Conservation (phyloP, 2,888 invertebrate genomes). For the Drosophila setosimentum region DNA sequence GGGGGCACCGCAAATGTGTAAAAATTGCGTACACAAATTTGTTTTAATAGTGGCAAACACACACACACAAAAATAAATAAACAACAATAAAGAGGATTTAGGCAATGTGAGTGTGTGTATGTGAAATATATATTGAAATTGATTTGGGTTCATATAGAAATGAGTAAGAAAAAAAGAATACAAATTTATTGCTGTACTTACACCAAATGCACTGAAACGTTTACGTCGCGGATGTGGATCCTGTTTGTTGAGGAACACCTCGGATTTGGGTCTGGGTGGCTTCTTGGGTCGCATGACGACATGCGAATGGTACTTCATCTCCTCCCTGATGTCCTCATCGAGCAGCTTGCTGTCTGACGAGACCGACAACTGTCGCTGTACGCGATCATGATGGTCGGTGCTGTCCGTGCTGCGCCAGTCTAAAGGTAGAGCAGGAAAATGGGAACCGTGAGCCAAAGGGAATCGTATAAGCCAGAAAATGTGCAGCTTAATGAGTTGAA, state of each 20-base stretch:
- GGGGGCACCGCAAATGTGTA: not conserved
- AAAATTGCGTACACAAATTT: not conserved
- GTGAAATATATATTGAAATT: conserved; percentile 10
- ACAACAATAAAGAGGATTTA: conserved; percentile 32
- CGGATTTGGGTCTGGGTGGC: conserved; percentile 97
- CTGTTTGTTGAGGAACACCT: conserved; percentile 94
- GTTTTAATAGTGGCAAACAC: not conserved
- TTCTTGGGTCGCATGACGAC: conserved; percentile 96
- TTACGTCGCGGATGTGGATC: conserved; percentile 92
- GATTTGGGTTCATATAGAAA: conserved; percentile 6
- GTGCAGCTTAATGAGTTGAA: conserved; percentile 68
- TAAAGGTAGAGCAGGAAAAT: conserved; percentile 83
- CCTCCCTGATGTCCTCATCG: conserved; percentile 95
- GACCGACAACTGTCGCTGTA: conserved; percentile 95
- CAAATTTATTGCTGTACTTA: conserved; percentile 85
- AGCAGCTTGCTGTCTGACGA: conserved; percentile 96
- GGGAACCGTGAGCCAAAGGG: conserved; percentile 8
- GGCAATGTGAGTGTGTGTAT: not conserved
- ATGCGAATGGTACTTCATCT: conserved; percentile 87
- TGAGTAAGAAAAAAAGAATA: conserved; percentile 7
- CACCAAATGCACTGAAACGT: conserved; percentile 98
- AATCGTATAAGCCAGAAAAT: conserved; percentile 23
- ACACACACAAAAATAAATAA: conserved; percentile 28
- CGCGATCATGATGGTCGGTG: conserved; percentile 91
- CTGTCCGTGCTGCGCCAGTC: conserved; percentile 90